These are phyloP conservation scores for Onthophagus sagittarius DNA, from an alignment of 2,888 invertebrate species.

Conservation along the genomic window DNA sequence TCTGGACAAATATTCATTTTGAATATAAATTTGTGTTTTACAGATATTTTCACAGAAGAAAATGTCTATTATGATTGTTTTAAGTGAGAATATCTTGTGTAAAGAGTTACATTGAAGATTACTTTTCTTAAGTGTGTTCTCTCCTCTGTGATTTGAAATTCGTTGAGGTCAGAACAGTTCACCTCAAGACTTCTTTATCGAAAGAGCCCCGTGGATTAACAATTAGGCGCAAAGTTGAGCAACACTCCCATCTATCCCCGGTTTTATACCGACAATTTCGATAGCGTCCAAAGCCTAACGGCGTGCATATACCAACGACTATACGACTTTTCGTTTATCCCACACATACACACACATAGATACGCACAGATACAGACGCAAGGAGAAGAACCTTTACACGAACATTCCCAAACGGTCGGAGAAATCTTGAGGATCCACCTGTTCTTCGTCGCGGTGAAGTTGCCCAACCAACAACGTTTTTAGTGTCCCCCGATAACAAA, in stretches of 20 bases:
- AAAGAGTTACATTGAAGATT: background rate
- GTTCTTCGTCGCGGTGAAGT: background rate
- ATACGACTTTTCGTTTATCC: background rate
- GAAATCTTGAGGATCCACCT: background rate
- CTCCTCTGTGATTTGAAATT: background rate
- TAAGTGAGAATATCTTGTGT: too few relatives aligned
- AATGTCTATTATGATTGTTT: too few relatives aligned
- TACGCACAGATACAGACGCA: background rate
- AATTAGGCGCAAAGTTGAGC: background rate
- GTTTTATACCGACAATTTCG: constrained; percentile 13
- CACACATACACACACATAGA: background rate
- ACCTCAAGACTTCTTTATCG: too few relatives aligned
- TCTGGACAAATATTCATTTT: too few relatives aligned
- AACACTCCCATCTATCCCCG: constrained; percentile 15
- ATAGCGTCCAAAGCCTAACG: constrained; percentile 12
- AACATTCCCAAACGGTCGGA: background rate
- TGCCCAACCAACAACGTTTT: background rate
- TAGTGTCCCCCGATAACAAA: background rate
- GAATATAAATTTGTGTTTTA: too few relatives aligned
- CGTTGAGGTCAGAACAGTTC: background rate
- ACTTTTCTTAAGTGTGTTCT: background rate
- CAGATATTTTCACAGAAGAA: too few relatives aligned
- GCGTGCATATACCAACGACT: background rate
- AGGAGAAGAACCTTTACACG: background rate
- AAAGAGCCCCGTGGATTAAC: background rate